Percentiles rank a stretch among this genome's conserved stretches.
These are phyloP conservation scores for Peromyscus eremicus DNA, from an alignment of 2,797 vertebrate species.

Conservation along the genomic window DNA sequence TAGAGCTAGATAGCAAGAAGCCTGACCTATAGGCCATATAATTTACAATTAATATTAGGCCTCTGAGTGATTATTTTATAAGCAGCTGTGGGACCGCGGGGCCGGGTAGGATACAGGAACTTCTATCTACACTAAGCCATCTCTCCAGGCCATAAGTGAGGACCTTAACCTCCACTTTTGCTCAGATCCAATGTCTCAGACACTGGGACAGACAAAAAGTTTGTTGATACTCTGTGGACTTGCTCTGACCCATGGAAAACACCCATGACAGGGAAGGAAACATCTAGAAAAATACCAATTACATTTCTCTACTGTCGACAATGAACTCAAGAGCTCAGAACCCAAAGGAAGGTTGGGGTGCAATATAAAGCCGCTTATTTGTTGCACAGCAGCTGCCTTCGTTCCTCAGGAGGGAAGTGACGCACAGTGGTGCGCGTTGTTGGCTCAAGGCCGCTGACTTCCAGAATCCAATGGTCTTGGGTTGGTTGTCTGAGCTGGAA, in stretches of 20 bases:
- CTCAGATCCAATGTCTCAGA: background rate
- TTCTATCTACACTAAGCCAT: too few species aligned
- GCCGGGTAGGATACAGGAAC: too few species aligned
- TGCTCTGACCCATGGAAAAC: background rate
- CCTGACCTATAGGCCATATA: too few species aligned
- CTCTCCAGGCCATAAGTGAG: background rate
- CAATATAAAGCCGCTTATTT: accelerated
- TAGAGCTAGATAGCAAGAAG: too few species aligned
- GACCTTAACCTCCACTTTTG: background rate
- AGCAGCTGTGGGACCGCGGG: too few species aligned
- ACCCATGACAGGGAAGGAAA: background rate
- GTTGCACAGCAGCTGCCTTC: background rate
- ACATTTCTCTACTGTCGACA: background rate
- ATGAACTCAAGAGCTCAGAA: background rate
- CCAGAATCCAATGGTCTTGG: background rate
- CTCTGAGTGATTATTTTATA: too few species aligned
- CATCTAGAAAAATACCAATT: background rate
- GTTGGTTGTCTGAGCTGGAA: background rate
- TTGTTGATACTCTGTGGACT: accelerated
- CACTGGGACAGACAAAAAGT: accelerated
- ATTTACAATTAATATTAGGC: too few species aligned
- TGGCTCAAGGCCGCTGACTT: accelerated
- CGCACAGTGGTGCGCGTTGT: background rate
- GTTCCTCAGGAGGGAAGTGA: background rate
- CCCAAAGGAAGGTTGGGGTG: background rate